Evolutionary conservation across 2,113 vertebrate species (phyloP).

Genomic region (Daphoenositta chrysoptera): DNA sequence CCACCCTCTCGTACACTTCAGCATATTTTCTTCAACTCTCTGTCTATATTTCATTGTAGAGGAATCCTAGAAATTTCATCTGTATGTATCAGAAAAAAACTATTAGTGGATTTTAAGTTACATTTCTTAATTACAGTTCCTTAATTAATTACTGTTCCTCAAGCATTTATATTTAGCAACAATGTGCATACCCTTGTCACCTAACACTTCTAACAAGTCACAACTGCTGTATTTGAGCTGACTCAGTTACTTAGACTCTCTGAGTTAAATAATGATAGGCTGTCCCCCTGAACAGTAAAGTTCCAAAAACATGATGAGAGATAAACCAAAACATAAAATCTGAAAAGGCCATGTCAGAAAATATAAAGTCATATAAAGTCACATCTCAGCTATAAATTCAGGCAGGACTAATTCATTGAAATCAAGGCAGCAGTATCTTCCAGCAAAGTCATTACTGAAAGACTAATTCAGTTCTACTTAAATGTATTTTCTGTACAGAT

Average conservation of each 20-base stretch:
- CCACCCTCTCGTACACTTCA: not conserved
- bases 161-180: not conserved
- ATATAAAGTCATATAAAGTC: not conserved
- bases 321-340: not conserved
- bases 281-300: not conserved
- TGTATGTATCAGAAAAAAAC: not conserved
- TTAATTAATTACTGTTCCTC: not conserved
- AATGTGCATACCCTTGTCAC: not conserved
- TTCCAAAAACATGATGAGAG: not conserved
- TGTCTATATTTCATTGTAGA: not conserved
- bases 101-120: not conserved
- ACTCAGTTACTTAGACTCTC: not conserved
- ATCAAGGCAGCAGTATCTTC: not conserved
- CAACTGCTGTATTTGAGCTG: not conserved
- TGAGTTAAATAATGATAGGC: not conserved
- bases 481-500: not conserved
- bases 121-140: not conserved
- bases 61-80: not conserved
- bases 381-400: not conserved
- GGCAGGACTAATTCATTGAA: not conserved
- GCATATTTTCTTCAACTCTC: not conserved
- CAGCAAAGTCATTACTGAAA: not conserved
- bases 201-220: not conserved
- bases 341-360: not conserved
- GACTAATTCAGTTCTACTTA: not conserved